phyloP scores from a whole-genome alignment of 2,797 vertebrate species.

The Typhlichthys subterraneus region DNA sequence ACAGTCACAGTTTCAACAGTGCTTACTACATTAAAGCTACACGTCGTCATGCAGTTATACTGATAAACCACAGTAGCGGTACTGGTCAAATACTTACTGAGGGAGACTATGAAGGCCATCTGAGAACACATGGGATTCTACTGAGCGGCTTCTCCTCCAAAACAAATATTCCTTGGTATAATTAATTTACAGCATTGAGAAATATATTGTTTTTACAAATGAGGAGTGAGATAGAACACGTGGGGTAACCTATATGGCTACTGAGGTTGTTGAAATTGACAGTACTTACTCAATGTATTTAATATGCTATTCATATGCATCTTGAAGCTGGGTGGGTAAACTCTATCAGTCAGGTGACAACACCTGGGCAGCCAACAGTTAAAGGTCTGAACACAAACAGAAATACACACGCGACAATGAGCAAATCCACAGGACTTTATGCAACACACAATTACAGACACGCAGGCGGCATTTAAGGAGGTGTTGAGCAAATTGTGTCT shows the following conservation, averaged over 20 bases:
- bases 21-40: neutral
- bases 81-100: conserved; percentile 2
- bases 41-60: neutral
- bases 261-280: neutral
- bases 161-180: neutral
- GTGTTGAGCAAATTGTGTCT: neutral
- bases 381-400: conserved; percentile 55
- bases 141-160: neutral
- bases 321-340: conserved; percentile 49
- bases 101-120: neutral
- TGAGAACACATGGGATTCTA: neutral
- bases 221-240: neutral
- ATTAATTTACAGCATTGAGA: neutral
- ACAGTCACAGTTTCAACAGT: neutral
- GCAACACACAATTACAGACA: conserved; percentile 36
- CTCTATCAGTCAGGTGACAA: conserved; percentile 39
- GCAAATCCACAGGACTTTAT: conserved; percentile 30
- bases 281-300: conserved; percentile 81
- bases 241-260: neutral
- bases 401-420: conserved; percentile 56
- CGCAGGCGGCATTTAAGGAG: conserved; percentile 24
- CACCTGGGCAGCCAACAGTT: conserved; percentile 14
- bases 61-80: neutral
- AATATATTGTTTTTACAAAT: too few species aligned
- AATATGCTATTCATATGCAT: conserved; percentile 82